Percentiles rank a stretch among this genome's conserved stretches.
These are phyloP conservation scores for Parochlus steinenii DNA, from an alignment of 2,888 invertebrate genomes.

Conservation along the genomic window DNA sequence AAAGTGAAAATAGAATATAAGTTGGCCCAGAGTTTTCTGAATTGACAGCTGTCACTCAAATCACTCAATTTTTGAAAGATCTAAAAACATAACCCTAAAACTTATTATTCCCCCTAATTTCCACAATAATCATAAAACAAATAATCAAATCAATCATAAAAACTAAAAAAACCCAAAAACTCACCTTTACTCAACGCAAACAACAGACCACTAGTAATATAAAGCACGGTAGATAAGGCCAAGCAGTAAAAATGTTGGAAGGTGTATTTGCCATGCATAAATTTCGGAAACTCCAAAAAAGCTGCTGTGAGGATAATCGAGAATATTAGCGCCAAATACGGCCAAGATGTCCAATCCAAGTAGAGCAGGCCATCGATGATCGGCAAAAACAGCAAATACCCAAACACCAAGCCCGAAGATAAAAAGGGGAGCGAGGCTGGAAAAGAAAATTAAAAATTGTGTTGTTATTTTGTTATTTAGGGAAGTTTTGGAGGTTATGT, in stretches of 20 bases:
- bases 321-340: conserved; percentile 5
- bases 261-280: conserved; percentile 9
- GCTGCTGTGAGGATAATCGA: conserved; percentile 6
- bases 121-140: no score
- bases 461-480: no score
- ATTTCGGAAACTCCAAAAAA: conserved; percentile 1
- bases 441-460: background rate
- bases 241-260: conserved; percentile 8
- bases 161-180: no score
- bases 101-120: no score
- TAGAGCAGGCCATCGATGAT: conserved; percentile 1
- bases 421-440: conserved; percentile 5
- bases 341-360: conserved; percentile 1
- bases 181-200: conserved; percentile 3
- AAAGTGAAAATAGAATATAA: no score
- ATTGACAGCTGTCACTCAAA: no score
- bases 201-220: conserved; percentile 1
- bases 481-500: no score
- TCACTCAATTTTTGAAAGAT: no score
- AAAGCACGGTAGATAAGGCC: background rate
- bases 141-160: no score
- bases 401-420: conserved; percentile 1
- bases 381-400: conserved; percentile 7
- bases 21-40: no score
- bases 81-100: no score